Conservation (phyloP, 2,113 vertebrate species). For the Oxygymnocypris stewartii region DNA sequence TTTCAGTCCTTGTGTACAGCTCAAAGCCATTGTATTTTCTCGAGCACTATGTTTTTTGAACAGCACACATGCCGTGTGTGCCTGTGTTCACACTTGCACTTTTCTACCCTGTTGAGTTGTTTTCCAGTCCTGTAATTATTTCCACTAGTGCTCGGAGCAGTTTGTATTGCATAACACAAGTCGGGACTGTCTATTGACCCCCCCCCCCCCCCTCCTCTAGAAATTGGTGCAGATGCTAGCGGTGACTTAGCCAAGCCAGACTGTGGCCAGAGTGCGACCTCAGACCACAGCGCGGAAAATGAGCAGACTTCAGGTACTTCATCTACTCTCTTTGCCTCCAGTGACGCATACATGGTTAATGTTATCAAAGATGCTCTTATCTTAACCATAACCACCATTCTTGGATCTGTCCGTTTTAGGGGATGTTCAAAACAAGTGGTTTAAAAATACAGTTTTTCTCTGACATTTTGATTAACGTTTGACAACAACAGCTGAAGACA, state of each 20-base stretch:
- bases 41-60: neutral
- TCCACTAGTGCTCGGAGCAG: conserved; percentile 33
- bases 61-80: neutral
- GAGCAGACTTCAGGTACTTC: conserved; percentile 55
- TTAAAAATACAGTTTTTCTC: neutral
- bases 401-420: neutral
- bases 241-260: conserved; percentile 49
- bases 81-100: conserved; percentile 10
- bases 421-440: neutral
- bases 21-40: conserved; percentile 16
- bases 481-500: neutral
- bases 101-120: conserved; percentile 34
- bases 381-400: neutral
- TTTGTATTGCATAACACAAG: conserved; percentile 26
- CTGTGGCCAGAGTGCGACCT: conserved; percentile 52
- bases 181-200: neutral
- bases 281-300: conserved; percentile 49
- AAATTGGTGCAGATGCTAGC: conserved; percentile 51
- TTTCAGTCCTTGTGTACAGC: neutral
- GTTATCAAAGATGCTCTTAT: neutral
- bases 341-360: neutral
- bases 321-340: neutral
- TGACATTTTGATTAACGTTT: too few species aligned
- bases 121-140: conserved; percentile 42
- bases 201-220: conserved; percentile 50